These are phyloP conservation scores for Camptogramma bilineatum DNA, from an alignment of 2,888 invertebrate species.

Conservation along the genomic window DNA sequence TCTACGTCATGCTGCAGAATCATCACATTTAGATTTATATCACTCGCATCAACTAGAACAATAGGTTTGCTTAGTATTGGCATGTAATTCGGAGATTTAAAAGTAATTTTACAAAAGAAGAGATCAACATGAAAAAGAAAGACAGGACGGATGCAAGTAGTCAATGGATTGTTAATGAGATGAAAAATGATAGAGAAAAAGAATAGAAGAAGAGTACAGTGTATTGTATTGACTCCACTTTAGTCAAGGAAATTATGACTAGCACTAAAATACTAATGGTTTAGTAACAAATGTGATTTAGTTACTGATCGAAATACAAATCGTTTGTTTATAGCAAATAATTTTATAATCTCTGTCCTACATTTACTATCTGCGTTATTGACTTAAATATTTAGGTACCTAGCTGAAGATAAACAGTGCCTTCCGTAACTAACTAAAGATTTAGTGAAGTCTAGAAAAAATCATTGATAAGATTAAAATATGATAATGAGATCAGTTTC, in stretches of 20 bases:
- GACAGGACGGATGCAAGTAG: too few relatives aligned
- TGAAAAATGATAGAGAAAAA: background rate
- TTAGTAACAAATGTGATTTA: background rate
- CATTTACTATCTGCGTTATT: background rate
- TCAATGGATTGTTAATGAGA: background rate
- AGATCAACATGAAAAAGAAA: too few relatives aligned
- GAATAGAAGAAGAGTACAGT: too few relatives aligned
- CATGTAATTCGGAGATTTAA: too few relatives aligned
- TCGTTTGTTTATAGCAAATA: background rate
- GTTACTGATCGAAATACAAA: background rate
- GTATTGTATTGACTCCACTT: background rate
- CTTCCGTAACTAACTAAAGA: background rate
- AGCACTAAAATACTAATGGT: background rate
- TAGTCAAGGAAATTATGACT: background rate
- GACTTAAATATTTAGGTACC: background rate
- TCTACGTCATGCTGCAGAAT: background rate
- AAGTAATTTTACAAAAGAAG: too few relatives aligned
- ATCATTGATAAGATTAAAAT: background rate
- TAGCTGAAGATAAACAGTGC: background rate
- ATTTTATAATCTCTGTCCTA: background rate
- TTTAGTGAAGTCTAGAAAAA: background rate
- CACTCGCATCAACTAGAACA: background rate
- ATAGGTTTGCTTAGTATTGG: background rate
- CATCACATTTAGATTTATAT: conserved; percentile 1
- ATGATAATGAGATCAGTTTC: conserved; percentile 46